Base-by-base conservation (phyloP, 2,797 vertebrate species). In the Odontamblyopus rebecca region DNA sequence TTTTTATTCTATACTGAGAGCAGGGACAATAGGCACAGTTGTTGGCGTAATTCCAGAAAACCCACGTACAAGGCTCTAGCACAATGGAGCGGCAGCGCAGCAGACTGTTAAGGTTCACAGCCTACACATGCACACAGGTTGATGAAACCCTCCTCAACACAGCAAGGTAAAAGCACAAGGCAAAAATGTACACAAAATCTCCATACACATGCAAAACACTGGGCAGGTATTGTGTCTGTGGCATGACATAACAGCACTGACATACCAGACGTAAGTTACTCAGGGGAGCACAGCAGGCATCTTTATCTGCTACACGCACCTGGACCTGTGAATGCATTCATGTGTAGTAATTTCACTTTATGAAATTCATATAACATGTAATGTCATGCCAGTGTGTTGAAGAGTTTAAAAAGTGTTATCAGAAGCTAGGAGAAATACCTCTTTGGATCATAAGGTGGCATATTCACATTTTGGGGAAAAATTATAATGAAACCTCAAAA, bases 41-140 rank as follows among this genome's bases (percentile, higher is more conserved):
- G 88, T 83, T 91, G 90, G 90, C 89, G 84, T 85, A 79, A 85
- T 88, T 90, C 89, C 87, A 89, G 85, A 69, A 64, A 78, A 48
- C 67, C 76, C 60, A 77, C 60, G 68, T 85, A 83, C 57, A 60
- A 73, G 71, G 74, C 75, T 78, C 30, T 75, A 63, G 83, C 81
- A 91, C 90, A 92, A 91, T 90, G 82, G 85, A 64, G 77, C 2
- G 44, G 82, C 70, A 54, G 63, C 77, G 53, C 80, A 29, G 82
- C 72, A 64, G 77, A 9, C 68, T 82, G 82, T 51, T 30, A 50
- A 67, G 71, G 72, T 65, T 75, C 80, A 75, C 12, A 50, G 64
- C 69, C 68, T 74, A 71, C 76, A 70, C 59, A 63, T 71, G 79
- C 72, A 83, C 75, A 60, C 71, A 67, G 61, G 18, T 67, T 53